Conservation (phyloP, 2,888 invertebrate species). For the Elysia crispata region DNA sequence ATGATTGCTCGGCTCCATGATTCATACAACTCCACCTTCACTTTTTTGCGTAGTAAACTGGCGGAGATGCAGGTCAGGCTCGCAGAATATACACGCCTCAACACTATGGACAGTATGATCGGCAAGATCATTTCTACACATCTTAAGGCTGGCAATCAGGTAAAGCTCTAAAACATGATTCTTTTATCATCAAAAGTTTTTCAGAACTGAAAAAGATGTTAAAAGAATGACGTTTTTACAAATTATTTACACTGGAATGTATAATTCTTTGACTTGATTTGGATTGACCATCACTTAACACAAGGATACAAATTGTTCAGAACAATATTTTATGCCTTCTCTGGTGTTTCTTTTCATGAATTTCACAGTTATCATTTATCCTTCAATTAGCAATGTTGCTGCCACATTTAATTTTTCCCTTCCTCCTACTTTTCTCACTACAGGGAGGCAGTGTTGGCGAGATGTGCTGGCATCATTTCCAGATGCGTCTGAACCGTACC, state of each 20-base stretch:
- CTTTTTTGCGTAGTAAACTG: slow-evolving; percentile 62
- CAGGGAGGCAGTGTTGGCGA: slow-evolving; percentile 61
- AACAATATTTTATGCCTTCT: too few relatives aligned
- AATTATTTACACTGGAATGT: too few relatives aligned
- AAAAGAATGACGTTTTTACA: too few relatives aligned
- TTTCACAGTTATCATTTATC: not conserved
- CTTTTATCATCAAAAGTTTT: too few relatives aligned
- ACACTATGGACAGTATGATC: slow-evolving; percentile 66
- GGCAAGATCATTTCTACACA: slow-evolving; percentile 61
- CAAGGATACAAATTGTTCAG: too few relatives aligned
- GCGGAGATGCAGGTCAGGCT: slow-evolving; percentile 65
- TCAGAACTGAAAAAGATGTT: too few relatives aligned
- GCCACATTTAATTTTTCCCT: not conserved
- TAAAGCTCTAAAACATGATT: too few relatives aligned
- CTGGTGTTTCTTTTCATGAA: not conserved
- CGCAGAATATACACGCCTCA: slow-evolving; percentile 57
- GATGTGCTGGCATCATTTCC: slow-evolving; percentile 75
- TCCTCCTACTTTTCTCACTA: not conserved
- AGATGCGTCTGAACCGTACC: slow-evolving; percentile 73
- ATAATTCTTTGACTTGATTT: too few relatives aligned
- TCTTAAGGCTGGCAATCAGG: slow-evolving; percentile 47
- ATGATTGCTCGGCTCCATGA: slow-evolving; percentile 69
- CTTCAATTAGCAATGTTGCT: too few relatives aligned
- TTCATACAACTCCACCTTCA: slow-evolving; percentile 68
- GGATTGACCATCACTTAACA: too few relatives aligned